Conservation (phyloP, 2,797 vertebrate genomes). For the Falco rusticolus region DNA sequence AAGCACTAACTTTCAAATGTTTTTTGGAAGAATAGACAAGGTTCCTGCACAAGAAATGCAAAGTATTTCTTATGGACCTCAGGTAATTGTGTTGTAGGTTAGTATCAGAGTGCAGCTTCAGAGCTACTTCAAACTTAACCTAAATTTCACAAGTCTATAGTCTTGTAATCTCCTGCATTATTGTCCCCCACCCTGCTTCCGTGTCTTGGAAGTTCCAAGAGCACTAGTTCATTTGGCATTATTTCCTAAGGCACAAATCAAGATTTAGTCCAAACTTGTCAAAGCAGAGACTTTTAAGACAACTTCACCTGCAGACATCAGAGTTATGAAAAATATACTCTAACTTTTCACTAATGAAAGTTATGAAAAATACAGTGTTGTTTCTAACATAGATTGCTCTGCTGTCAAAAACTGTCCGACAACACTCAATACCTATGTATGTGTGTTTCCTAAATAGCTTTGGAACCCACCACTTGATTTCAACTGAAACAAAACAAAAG, state of each 20-base stretch:
- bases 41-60: not conserved
- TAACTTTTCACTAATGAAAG: not conserved
- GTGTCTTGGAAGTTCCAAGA: not conserved
- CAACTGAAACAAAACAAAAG: not conserved
- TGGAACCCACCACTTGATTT: not conserved
- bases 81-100: not conserved
- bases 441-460: not conserved
- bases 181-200: not conserved
- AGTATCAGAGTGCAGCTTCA: not conserved
- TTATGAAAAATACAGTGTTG: not conserved
- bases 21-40: not conserved
- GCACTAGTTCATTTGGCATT: not conserved
- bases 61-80: not conserved
- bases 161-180: not conserved
- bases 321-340: not conserved
- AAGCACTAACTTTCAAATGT: not conserved
- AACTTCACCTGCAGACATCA: not conserved
- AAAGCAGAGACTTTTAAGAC: slow-evolving; percentile 5
- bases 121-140: not conserved
- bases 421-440: not conserved
- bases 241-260: not conserved
- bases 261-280: not conserved
- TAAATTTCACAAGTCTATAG: not conserved
- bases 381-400: not conserved
- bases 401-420: not conserved